Evolutionary conservation across 2,113 vertebrate genomes (phyloP), one percentile per base, ranked within the genome.

Genomic region (Brachypteracias leptosomus): DNA sequence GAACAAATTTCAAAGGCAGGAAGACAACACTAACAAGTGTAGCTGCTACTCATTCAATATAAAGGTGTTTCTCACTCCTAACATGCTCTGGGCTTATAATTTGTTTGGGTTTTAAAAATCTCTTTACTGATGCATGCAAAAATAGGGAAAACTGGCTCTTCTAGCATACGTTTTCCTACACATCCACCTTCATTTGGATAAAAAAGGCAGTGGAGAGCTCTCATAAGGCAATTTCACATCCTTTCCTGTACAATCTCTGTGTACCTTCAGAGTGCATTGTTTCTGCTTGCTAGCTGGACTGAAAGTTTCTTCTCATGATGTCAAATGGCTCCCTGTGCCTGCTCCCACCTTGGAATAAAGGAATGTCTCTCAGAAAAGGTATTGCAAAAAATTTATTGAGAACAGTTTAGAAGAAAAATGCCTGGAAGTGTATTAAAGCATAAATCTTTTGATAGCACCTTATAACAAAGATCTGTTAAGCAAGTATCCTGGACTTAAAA

Each of bases 1-100:
- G 21, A 77, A 55, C n/a, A 89, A 63, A 62, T 95, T 83, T 94
- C 70, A 93, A 82, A 96, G 90, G 85, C 76, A 70, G 80, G 54
- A 85, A 93, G 94, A 92, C 38, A 89, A 84, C 61, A 36, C 49
- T 46, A 81, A 73, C 16, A 13, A 84, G 67, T 54, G 55, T 31
- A 96, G 80, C 78, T 95, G 59, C 62, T 80, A 54, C 74, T 88
- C 21, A 40, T 63, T 89, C 7, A 2, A 67, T 77, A 46, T 40
- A 54, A 95, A 94, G 80, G 46, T 49, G 31, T 67, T 44, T 74
- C 68, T 82, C 42, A 18, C 35, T 62, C 2, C 0, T 62, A 87
- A 68, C 26, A 40, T 13, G 35, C 15, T 72, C 33, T 33, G 33
- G 10, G 24, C 78, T 70, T 78, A 63, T 40, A 33, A 22, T 68